These are phyloP conservation scores for Paguma larvata DNA, from an alignment of 2,797 vertebrate genomes.

Conservation along the genomic window DNA sequence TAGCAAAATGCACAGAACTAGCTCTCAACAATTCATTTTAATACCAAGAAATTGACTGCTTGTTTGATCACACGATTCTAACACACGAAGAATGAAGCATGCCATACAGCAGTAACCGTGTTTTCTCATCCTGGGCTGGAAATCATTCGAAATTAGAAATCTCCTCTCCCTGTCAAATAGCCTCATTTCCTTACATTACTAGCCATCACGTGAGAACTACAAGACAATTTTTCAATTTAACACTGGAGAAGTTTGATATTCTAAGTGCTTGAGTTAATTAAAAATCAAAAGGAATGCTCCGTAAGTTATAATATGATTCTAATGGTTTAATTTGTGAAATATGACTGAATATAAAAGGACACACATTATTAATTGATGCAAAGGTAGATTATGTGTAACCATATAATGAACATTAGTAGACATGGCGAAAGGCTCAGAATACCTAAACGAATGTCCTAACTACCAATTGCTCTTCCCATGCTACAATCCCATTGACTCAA, in stretches of 20 bases:
- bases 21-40: background rate
- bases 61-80: background rate
- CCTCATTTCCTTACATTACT: background rate
- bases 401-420: background rate
- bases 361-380: slow-evolving; percentile 36
- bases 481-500: background rate
- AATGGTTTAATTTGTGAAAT: slow-evolving; percentile 51
- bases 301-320: slow-evolving; percentile 53
- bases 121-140: background rate
- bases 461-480: background rate
- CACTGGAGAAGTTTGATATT: slow-evolving; percentile 55
- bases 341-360: slow-evolving; percentile 32
- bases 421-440: background rate
- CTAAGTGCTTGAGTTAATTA: slow-evolving; percentile 64
- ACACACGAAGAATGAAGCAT: background rate
- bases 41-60: background rate
- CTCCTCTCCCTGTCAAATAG: background rate
- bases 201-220: background rate
- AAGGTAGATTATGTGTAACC: background rate
- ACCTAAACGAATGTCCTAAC: background rate
- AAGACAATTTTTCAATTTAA: slow-evolving; percentile 57
- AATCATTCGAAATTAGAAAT: slow-evolving; percentile 43
- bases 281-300: slow-evolving; percentile 58
- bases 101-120: background rate
- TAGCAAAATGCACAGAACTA: background rate